A percentile compares a stretch with the other conserved stretches of the same genome.
Evolutionary conservation across 2,797 vertebrate species (phyloP).

Genomic region (Cynopterus sphinx): DNA sequence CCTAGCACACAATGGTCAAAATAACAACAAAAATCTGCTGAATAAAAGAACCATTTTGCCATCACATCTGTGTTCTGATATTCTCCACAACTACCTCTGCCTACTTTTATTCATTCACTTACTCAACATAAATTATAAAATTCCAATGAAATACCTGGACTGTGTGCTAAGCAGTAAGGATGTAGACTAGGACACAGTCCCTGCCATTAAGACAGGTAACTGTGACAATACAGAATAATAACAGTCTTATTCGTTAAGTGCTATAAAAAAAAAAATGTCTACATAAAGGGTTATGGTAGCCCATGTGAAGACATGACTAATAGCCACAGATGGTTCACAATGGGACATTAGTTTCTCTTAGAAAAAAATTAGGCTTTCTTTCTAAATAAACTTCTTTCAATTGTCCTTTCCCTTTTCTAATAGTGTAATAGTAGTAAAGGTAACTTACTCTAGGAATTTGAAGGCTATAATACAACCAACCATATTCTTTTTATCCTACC

Average conservation of each 20-base stretch:
- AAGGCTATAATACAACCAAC: slow-evolving; percentile 22
- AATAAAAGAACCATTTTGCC: not conserved
- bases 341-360: not conserved
- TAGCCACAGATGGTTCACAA: not conserved
- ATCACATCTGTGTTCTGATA: not conserved
- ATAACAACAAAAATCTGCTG: not conserved
- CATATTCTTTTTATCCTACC: not conserved
- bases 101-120: slow-evolving; percentile 2
- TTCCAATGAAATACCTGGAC: not conserved
- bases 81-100: not conserved
- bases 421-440: not conserved
- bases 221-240: not conserved
- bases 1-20: not conserved
- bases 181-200: not conserved
- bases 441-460: not conserved
- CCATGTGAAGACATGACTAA: not conserved
- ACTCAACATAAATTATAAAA: not conserved
- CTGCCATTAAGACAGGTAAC: not conserved
- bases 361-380: not conserved
- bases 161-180: not conserved
- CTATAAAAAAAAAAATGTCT: not conserved
- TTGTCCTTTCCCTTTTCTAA: slow-evolving; percentile 35
- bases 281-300: not conserved
- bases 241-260: not conserved
- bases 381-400: not conserved